Evolutionary conservation across 2,888 invertebrate genomes (phyloP).

Genomic region (Crepidodera aurea): DNA sequence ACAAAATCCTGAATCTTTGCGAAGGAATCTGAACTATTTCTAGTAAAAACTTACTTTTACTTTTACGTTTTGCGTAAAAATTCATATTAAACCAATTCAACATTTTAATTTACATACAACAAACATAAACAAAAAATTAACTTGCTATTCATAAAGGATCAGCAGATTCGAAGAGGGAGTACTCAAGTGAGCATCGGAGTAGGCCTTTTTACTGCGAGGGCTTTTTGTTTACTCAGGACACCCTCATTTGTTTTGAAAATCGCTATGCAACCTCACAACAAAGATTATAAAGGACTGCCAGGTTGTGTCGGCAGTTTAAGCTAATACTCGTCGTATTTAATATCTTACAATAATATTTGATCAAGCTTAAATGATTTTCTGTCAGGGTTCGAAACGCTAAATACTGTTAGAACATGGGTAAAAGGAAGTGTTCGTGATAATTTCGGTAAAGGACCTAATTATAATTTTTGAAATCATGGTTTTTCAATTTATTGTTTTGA

Average conservation of each 20-base stretch:
- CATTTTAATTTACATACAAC: too few relatives aligned
- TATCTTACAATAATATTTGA: conserved; percentile 32
- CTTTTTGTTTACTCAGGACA: conserved; percentile 49
- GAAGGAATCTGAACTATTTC: too few relatives aligned
- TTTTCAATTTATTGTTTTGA: too few relatives aligned
- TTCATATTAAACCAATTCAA: too few relatives aligned
- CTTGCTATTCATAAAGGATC: neutral
- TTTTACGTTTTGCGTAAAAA: too few relatives aligned
- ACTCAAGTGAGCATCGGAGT: conserved; percentile 22
- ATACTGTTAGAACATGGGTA: conserved; percentile 1
- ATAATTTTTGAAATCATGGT: too few relatives aligned
- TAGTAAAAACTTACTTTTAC: too few relatives aligned
- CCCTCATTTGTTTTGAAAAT: conserved; percentile 51
- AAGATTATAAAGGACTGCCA: conserved; percentile 49
- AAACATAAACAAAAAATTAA: too few relatives aligned
- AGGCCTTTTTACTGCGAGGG: conserved; percentile 33
- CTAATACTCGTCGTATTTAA: conserved; percentile 40
- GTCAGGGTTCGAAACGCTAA: neutral
- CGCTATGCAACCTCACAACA: conserved; percentile 52
- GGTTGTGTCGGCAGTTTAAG: conserved; percentile 32
- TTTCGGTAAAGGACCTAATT: too few relatives aligned
- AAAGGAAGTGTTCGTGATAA: too few relatives aligned
- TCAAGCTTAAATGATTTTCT: conserved; percentile 21
- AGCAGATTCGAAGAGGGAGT: neutral
- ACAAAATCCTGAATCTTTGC: too few relatives aligned